Conservation (phyloP, 2,888 invertebrate species). For the Agrotis puta region DNA sequence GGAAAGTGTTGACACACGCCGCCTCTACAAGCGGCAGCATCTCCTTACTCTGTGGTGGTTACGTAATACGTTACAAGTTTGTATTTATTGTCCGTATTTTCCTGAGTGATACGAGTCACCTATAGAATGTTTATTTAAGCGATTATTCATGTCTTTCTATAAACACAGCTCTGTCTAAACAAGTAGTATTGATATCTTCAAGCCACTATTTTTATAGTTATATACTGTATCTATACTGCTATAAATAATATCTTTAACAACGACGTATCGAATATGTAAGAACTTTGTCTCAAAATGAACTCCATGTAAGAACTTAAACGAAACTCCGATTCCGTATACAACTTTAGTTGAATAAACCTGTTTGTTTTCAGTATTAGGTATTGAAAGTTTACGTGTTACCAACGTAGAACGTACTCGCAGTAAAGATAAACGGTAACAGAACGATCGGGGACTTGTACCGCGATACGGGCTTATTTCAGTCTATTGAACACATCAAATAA, state of each 20-base stretch:
- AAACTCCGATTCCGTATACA: conserved; percentile 18
- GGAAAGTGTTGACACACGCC: not conserved
- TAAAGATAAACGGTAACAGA: conserved; percentile 38
- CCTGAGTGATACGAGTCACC: conserved; percentile 22
- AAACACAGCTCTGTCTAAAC: conserved; percentile 26
- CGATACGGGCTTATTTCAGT: conserved; percentile 37
- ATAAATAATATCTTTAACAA: conserved; percentile 2
- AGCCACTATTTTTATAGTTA: conserved; percentile 17
- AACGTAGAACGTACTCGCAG: conserved; percentile 20
- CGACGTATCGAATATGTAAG: not conserved
- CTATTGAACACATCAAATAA: conserved; percentile 51
- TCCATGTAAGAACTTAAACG: conserved; percentile 12
- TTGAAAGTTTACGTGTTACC: conserved; percentile 25
- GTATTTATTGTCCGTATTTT: conserved; percentile 30
- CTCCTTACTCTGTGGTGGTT: not conserved
- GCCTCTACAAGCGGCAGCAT: not conserved
- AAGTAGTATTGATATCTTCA: conserved; percentile 23
- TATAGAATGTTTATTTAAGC: conserved; percentile 40
- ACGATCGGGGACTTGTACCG: conserved; percentile 24
- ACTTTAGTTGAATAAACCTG: conserved; percentile 28
- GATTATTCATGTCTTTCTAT: conserved; percentile 33
- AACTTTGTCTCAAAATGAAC: conserved; percentile 10
- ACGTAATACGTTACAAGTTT: conserved; percentile 8
- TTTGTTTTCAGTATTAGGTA: conserved; percentile 45
- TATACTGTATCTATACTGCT: not conserved